Base-by-base conservation (phyloP, 2,113 vertebrate species). In the Romanogobio albipinnatus region DNA sequence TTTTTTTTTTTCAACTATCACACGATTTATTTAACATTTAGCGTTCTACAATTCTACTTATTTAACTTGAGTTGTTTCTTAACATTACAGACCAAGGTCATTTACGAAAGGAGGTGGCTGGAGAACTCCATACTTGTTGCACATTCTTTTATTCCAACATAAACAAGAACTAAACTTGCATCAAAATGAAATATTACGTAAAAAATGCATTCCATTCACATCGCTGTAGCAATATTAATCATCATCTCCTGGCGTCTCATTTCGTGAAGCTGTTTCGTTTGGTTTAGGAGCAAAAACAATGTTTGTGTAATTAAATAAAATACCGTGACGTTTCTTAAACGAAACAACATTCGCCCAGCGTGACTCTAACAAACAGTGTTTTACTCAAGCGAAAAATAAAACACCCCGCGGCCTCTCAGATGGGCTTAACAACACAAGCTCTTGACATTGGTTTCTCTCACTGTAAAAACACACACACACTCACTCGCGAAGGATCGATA, bases 361-460 rank as follows among this genome's bases (percentile, higher is more conserved):
- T 47, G 58, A 45, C 17, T 36, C 75, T 39, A 58, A 39, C 53
- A 77, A 79, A 79, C 77, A 10, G 56, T 24, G 76, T 79, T 76
- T 76, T 26, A 78, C 76, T 26, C 76, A 5, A 78, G 56, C 56
- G 56, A 62, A 47, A 79, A 47, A 96, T 93, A 94, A 95, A 93
- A 92, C 94, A 92, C 91, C 95, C 92, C 92, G 89, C 90, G 90
- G 91, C 87, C 92, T 71, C 94, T 92, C 93, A 93, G 92, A 95
- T 91, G 93, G 88, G 87, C 85, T 91, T 92, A 90, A 93, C 90
- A 94, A 84, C 89, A 91, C 53, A 26, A 45, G 62, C 76, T 19
- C 76, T 9, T 17, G 77, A 62, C 77, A 47, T 78, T 78, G 33
- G 22, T 43, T 80, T 33, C 8, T 29, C 78, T 62, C 36, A 24